Base-by-base conservation (phyloP, 2,797 vertebrate genomes). In the Geotrypetes seraphini region DNA sequence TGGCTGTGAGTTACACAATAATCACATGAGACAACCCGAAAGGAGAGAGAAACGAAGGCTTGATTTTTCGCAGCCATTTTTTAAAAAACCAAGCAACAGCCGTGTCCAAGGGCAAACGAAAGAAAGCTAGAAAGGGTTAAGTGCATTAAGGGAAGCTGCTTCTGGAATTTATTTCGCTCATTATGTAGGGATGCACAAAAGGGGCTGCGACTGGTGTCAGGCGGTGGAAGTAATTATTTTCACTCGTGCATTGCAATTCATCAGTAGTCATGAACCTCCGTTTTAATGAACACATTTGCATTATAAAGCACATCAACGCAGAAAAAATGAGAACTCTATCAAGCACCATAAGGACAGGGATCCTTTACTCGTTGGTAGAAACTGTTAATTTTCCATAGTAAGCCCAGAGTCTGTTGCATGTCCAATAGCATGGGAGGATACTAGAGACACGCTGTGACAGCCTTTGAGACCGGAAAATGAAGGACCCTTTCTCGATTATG, bases 151-250 rank as follows among this genome's bases (percentile, higher is more conserved):
- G 55, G 42, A 49, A 62, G 54, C 59, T 67, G 51, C 47, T 50
- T 14, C 41, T 56, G 45, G 38, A 58, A 47, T 50, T 49, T 50
- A 25, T 28, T 51, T 53, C 31, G 52, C 17, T 43, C 30, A 44
- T 55, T 48, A 47, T 16, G 31, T 22, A 39, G 49, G n/a, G 53
- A 55, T 39, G 26, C 63, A 43, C 36, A 29, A 7, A 61, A 55
- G 33, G 38, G 22, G 24, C 54, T 39, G 32, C 55, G 57, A 50
- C 59, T 15, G 22, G 53, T 49, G 39, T 57, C 47, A 29, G 32
- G n/a, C n/a, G 57, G 24, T 33, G 50, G 38, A 37, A 46, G 28
- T 43, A 57, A 68, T 69, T 57, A 51, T 66, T 50, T 47, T 66
- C 35, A 43, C 40, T 57, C 49, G 21, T 53, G 50, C 46, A 39